These are phyloP conservation scores for Peromyscus nudipes DNA, from an alignment of 2,797 vertebrate species.

Conservation along the genomic window DNA sequence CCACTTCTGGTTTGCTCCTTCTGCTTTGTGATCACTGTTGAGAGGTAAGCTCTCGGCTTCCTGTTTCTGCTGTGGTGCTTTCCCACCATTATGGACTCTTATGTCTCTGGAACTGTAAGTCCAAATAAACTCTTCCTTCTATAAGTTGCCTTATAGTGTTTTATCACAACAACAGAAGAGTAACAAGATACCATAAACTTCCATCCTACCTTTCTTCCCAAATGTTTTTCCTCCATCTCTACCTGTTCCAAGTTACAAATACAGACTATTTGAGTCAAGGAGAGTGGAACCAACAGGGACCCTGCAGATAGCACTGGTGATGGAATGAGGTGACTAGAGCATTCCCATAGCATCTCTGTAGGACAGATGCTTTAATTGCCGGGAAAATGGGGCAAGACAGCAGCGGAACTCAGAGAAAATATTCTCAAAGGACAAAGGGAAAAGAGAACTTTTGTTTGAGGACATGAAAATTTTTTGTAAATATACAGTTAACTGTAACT, in stretches of 20 bases:
- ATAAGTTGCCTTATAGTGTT: background rate
- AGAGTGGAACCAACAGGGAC: background rate
- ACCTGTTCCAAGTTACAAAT: background rate
- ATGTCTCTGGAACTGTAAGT: background rate
- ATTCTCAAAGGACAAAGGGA: background rate
- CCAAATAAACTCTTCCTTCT: background rate
- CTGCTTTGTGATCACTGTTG: background rate
- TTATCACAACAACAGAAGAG: background rate
- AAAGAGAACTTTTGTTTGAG: background rate
- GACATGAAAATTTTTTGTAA: background rate
- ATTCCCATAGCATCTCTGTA: background rate
- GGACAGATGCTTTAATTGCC: background rate
- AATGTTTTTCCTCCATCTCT: background rate
- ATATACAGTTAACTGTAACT: background rate
- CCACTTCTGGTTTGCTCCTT: background rate
- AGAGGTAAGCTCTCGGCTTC: background rate
- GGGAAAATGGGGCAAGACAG: background rate
- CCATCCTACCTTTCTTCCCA: background rate
- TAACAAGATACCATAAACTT: background rate
- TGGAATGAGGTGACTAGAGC: rapidly evolving
- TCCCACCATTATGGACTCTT: background rate
- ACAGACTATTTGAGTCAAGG: background rate
- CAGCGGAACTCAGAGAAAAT: background rate
- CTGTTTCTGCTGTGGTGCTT: background rate
- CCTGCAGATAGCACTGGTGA: background rate